Percentiles rank a stretch among this genome's conserved stretches.
These are phyloP conservation scores for Polydrusus tereticollis DNA, from an alignment of 2,888 invertebrate species.

Conservation along the genomic window DNA sequence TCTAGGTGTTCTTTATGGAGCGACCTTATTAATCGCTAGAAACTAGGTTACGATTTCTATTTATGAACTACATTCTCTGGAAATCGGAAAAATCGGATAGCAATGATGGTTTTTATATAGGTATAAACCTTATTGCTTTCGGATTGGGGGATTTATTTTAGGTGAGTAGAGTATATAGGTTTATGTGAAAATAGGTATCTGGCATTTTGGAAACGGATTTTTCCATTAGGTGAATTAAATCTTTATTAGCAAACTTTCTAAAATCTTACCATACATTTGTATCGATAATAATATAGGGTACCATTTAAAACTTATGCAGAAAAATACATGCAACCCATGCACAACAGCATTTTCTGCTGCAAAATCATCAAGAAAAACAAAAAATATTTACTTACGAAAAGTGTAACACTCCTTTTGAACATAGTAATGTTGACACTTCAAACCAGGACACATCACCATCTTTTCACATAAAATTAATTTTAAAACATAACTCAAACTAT, in stretches of 20 bases:
- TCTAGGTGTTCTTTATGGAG: neutral
- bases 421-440: conserved; percentile 52
- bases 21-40: neutral
- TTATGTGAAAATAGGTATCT: neutral
- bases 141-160: neutral
- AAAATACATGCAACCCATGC: too few relatives aligned
- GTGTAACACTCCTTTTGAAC: conserved; percentile 39
- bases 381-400: conserved; percentile 45
- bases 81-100: neutral
- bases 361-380: neutral
- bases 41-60: conserved; percentile 15
- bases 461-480: neutral
- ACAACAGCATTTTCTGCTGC: too few relatives aligned
- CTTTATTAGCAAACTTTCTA: too few relatives aligned
- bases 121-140: neutral
- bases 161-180: neutral
- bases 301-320: too few relatives aligned
- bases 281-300: too few relatives aligned
- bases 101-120: neutral
- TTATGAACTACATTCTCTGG: neutral
- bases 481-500: neutral
- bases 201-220: neutral
- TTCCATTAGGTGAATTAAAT: neutral
- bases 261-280: too few relatives aligned
- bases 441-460: conserved; percentile 49